Conservation (phyloP, 2,113 vertebrate genomes). For the Paracanthobrama guichenoti region DNA sequence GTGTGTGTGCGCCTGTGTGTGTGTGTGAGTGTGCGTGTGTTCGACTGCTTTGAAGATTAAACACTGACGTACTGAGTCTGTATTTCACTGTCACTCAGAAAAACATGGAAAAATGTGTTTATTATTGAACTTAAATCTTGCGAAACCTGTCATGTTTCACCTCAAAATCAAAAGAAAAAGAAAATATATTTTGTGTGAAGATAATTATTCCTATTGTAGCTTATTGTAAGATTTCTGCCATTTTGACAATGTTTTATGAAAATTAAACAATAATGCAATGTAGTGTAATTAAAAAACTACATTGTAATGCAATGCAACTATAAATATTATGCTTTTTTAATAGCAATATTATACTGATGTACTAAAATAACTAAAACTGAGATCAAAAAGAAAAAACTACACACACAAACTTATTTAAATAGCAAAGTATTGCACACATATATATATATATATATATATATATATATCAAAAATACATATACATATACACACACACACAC, state of each 20-base stretch:
- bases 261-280: background rate
- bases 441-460: no score
- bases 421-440: no score
- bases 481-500: no score
- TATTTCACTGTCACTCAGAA: conserved; percentile 10
- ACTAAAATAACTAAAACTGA: no score
- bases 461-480: no score
- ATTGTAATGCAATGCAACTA: no score
- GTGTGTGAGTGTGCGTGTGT: conserved; percentile 42
- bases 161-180: background rate
- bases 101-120: background rate
- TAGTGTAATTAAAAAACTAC: background rate
- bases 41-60: conserved; percentile 24
- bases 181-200: background rate
- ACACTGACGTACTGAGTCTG: conserved; percentile 18
- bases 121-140: conserved; percentile 20
- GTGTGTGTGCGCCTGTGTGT: conserved; percentile 34
- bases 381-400: no score
- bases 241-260: background rate
- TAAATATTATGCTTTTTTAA: no score
- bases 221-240: background rate
- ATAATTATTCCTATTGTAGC: no score
- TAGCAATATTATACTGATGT: no score
- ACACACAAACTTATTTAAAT: background rate
- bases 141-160: background rate